Base-by-base conservation (phyloP, 1,140 invertebrate species). In the Drosophila rufa region DNA sequence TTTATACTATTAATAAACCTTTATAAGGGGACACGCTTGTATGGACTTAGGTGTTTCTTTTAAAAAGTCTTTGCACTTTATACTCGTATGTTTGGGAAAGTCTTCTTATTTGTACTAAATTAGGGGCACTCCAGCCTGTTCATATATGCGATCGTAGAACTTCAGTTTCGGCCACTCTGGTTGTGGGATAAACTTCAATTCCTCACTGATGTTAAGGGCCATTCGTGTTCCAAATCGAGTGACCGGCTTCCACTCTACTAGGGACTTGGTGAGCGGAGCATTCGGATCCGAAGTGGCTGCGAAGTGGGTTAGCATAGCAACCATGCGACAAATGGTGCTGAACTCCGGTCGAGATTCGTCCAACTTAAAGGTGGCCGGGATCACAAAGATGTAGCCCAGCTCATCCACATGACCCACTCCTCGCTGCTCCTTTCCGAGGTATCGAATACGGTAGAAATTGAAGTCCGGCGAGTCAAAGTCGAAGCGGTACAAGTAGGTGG, bases 371-470 rank as follows among this genome's bases (percentile, higher is more conserved):
- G 93, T 93, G 22, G 93, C 75, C 17, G 86, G 83, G 33, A 93
- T 93, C 56, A 93, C 92, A 76, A 95, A 96, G 12, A 96, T 71
- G 82, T 95, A 96, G 43, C 94, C 94, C 9, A 96, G 27, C 53
- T 96, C 95, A 69, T 96, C 95, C 0, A 93, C 94, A 83, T 96
- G 95, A 53, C 77, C 91, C 4, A 93, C 93, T 30, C 95, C 94
- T 77, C 92, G 75, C 4, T 92, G 64, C 2, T 62, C 58, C 5
- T 74, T 78, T 0, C 86, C 91, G 4, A 48, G 6, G 0, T 38
- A 70, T 9, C 85, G 81, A 36, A 76, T 85, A 30, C 65, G 75
- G 67, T 91, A 80, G 27, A 92, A 73, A 65, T 92, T 92, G 4
- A 80, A 85, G 45, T 78, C 79, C 5, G 75, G 62, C 0, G 93